Evolutionary conservation across 2,888 invertebrate species (phyloP), one percentile per base, ranked within the genome.

Genomic region (Eustalomyia histrio): DNA sequence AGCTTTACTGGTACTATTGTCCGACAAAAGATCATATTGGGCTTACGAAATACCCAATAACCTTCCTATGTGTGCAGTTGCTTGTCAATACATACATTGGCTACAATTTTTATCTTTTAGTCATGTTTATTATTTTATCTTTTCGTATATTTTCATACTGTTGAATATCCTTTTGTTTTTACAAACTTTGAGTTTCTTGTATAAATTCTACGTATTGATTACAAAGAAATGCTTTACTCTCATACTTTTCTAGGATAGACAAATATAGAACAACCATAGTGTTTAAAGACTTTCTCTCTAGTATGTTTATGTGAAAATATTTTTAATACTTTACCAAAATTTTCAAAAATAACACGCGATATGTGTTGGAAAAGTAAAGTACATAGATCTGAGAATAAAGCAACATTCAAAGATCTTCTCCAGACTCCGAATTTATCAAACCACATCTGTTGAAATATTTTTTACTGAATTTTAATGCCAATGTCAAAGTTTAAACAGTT

Each of bases 401-500:
- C n/a, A n/a, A n/a, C n/a, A n/a, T n/a, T n/a, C n/a, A n/a, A n/a
- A n/a, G n/a, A n/a, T n/a, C n/a, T n/a, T n/a, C n/a, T n/a, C n/a
- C n/a, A n/a, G n/a, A n/a, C n/a, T n/a, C n/a, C n/a, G n/a, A 21
- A 21, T 3, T 21, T 21, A 21, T 21, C 21, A 4, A 21, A 10
- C 21, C 39, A 43, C 53, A 29, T 7, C 64, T 57, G 64, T 47
- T 21, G 10, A 16, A n/a, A 29, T 14, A 16, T 14, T 29, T 21
- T 33, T 53, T 43, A 33, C 24, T 17, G 35, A 10, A 52, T 53
- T 55, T 60, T 3, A 8, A 43, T 43, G 67, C 55, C 33, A 68
- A 55, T 68, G 53, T 50, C 55, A 76, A 57, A 76, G 68, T 68
- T 61, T 55, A 76, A 63, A 67, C 43, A 43, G 39, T 74, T 1